phyloP scores from a whole-genome alignment of 2,888 invertebrate genomes.

The Drosophila macrospina region DNA sequence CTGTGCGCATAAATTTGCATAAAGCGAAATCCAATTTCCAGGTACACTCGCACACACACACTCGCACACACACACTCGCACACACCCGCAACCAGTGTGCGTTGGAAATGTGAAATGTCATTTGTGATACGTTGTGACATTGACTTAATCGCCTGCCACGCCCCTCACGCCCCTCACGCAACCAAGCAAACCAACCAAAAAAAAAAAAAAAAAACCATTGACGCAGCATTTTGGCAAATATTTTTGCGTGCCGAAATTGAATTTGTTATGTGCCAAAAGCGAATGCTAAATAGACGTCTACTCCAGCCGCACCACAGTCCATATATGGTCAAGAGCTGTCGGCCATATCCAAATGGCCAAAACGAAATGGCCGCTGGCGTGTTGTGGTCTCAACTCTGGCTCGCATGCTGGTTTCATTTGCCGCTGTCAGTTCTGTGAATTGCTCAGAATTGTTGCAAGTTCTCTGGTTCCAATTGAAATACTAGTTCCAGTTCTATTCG shows the following conservation, averaged over 20 bases:
- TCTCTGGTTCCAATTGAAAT: background rate
- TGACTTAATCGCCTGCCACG: slow-evolving; percentile 56
- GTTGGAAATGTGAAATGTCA: background rate
- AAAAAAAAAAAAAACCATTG: slow-evolving; percentile 6
- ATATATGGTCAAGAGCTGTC: slow-evolving; percentile 36
- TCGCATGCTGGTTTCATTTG: background rate
- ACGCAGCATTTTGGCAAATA: slow-evolving; percentile 39
- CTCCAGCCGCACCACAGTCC: slow-evolving; percentile 1
- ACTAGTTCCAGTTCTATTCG: too few relatives aligned
- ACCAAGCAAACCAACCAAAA: too few relatives aligned
- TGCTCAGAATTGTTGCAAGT: background rate
- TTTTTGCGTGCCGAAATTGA: slow-evolving; percentile 70
- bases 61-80: slow-evolving; percentile 4
- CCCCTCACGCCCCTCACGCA: slow-evolving; percentile 41
- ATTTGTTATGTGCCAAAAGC: slow-evolving; percentile 61
- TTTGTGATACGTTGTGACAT: slow-evolving; percentile 32
- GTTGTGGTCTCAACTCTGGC: background rate
- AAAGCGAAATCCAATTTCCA: slow-evolving; percentile 76
- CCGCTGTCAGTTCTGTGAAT: background rate
- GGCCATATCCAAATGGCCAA: slow-evolving; percentile 1
- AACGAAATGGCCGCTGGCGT: background rate
- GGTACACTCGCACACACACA: slow-evolving; percentile 30
- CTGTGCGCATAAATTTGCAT: slow-evolving; percentile 80
- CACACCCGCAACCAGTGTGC: background rate
- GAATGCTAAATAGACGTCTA: background rate